These are phyloP conservation scores for Peromyscus eremicus DNA, from an alignment of 2,797 vertebrate species.

Conservation along the genomic window DNA sequence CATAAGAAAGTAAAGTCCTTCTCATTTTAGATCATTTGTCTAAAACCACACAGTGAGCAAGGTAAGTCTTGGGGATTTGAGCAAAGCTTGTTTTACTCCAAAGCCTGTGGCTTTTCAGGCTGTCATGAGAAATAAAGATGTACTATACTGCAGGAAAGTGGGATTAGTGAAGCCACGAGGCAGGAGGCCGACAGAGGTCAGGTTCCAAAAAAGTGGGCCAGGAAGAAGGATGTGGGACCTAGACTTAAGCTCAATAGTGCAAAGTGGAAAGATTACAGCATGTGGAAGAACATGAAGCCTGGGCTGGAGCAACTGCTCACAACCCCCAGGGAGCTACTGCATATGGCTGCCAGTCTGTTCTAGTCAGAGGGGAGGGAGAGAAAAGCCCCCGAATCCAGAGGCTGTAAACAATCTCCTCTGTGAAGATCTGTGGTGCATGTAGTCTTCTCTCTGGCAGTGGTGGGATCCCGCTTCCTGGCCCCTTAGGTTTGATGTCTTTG, in stretches of 20 bases:
- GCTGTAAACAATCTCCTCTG: not conserved
- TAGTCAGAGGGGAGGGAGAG: not conserved
- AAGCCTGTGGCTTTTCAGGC: not conserved
- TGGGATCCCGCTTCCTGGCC: not conserved
- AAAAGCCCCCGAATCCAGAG: not conserved
- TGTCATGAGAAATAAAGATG: conserved; percentile 28
- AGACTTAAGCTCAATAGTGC: not conserved
- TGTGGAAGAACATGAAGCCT: not conserved
- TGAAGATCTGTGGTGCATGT: not conserved
- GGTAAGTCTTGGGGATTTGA: not conserved
- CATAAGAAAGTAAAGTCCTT: conserved; percentile 22
- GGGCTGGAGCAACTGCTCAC: not conserved
- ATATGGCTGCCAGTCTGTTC: not conserved
- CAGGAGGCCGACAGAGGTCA: not conserved
- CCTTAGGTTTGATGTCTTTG: not conserved
- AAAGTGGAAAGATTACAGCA: not conserved
- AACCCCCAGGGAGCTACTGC: no score
- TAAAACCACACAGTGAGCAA: not conserved
- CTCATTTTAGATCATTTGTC: conserved; percentile 50
- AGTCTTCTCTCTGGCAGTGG: rapidly evolving
- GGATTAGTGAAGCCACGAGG: not conserved
- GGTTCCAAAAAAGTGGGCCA: not conserved
- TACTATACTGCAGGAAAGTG: not conserved
- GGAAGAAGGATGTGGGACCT: not conserved
- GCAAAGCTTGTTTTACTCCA: not conserved